Evolutionary conservation across 1,140 invertebrate species (phyloP).

Genomic region (Trichogramma pretiosum): DNA sequence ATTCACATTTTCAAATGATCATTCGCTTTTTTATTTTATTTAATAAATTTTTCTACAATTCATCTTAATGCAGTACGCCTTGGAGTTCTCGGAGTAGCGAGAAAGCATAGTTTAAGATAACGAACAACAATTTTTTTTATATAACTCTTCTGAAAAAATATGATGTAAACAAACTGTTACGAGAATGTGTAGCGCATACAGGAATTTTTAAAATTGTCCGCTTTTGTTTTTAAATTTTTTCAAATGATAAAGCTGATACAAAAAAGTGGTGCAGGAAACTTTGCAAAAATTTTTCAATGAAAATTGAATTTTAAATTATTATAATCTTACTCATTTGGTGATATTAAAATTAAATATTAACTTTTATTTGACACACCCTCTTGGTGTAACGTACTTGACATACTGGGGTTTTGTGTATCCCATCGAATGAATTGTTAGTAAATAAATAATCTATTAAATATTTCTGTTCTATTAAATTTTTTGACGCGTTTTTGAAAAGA

Average conservation of each 20-base stretch:
- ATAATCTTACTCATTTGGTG: too few species aligned
- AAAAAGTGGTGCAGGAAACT: constrained; percentile 15
- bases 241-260: too few species aligned
- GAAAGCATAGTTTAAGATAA: constrained; percentile 29
- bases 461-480: too few species aligned
- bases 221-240: too few species aligned
- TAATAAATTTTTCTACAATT: constrained; percentile 47
- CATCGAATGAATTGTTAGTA: too few species aligned
- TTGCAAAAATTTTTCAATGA: constrained; percentile 11
- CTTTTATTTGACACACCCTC: too few species aligned
- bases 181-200: constrained; percentile 3
- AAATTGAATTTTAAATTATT: too few species aligned
- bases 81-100: constrained; percentile 38
- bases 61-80: constrained; percentile 43
- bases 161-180: background rate
- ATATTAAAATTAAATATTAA: too few species aligned
- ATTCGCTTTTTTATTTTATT: constrained; percentile 44
- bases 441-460: too few species aligned
- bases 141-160: constrained; percentile 15
- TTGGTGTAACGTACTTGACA: too few species aligned
- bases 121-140: constrained; percentile 12
- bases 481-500: background rate
- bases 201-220: too few species aligned
- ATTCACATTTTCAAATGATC: constrained; percentile 37
- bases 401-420: too few species aligned